Base-by-base conservation (phyloP, 2,113 vertebrate genomes). In the Brachirus orientalis region DNA sequence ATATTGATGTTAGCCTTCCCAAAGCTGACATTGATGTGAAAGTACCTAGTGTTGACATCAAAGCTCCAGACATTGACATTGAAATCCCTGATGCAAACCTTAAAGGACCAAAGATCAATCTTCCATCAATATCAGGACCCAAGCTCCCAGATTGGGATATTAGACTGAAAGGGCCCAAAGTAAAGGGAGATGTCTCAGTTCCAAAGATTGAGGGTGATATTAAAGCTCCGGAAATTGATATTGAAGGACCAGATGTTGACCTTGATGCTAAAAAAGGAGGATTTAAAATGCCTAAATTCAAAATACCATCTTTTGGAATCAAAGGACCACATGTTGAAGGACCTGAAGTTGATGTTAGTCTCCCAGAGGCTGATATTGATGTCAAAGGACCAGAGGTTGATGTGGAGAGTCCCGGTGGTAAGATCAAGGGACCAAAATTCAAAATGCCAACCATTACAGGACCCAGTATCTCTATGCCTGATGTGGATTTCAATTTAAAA, bases 401-500 rank as follows among this genome's bases (percentile, higher is more conserved):
- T 0, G 8, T 92, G 46, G 85, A 92, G 10, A 62, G 77, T 0
- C 88, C 89, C 63, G 8, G 38, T 2, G 38, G 38, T 43, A 90
- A 90, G 45, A 17, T 94, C n/a, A 80, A 80, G 47, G 72, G 69
- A n/a, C 52, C 86, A 2, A 77, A 73, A 36, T 61, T 88, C 9
- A 80, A 79, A 8, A 72, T 75, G 55, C 75, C 72, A 38, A 14
- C 1, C 0, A 38, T 82, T 0, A 45, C 68, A 2, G 71, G 41
- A 33, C 70, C 71, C 0, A 54, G 61, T 0, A 10, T 74, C 0
- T 52, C 36, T 1, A 66, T 86, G 1, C 86, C 89, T 0, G 87
- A 72, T 71, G 67, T 95, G 0, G 92, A 95, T 17, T 12, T 95
- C 28, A 84, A 86, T 11, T n/a, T 94, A 0, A 94, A 90, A 51